phyloP scores from a whole-genome alignment of 2,113 vertebrate species.

The Notothenia rossii region DNA sequence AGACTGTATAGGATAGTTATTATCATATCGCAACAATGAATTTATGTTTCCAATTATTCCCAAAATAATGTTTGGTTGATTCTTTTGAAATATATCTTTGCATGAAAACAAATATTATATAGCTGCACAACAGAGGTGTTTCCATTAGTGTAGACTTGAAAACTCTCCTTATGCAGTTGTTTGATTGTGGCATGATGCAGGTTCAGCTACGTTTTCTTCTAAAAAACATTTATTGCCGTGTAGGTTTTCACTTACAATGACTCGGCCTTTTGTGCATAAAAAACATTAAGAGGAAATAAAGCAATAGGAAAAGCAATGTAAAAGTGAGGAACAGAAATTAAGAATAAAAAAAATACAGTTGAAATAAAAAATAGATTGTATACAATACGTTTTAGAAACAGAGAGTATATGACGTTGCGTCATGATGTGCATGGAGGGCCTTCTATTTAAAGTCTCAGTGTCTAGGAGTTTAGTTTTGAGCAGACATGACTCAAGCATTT shows the following conservation, averaged over 20 bases:
- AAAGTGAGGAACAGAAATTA: no score
- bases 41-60: background rate
- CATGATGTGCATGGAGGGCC: background rate
- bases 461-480: slow-evolving; percentile 34
- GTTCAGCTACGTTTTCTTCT: background rate
- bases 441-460: slow-evolving; percentile 31
- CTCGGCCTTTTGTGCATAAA: no score
- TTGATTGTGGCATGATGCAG: background rate
- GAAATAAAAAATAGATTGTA: no score
- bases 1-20: background rate
- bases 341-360: no score
- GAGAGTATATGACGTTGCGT: no score
- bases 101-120: background rate
- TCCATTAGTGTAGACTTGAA: background rate
- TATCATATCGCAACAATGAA: background rate
- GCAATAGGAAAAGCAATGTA: no score
- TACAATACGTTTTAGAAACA: no score
- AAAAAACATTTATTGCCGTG: no score
- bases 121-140: background rate
- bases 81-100: background rate
- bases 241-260: no score
- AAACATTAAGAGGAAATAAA: no score
- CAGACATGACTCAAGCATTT: slow-evolving; percentile 55
- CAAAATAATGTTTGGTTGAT: background rate
- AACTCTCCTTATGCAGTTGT: background rate